phyloP scores from a whole-genome alignment of 2,797 vertebrate species.

The Mionectes olivaceus region DNA sequence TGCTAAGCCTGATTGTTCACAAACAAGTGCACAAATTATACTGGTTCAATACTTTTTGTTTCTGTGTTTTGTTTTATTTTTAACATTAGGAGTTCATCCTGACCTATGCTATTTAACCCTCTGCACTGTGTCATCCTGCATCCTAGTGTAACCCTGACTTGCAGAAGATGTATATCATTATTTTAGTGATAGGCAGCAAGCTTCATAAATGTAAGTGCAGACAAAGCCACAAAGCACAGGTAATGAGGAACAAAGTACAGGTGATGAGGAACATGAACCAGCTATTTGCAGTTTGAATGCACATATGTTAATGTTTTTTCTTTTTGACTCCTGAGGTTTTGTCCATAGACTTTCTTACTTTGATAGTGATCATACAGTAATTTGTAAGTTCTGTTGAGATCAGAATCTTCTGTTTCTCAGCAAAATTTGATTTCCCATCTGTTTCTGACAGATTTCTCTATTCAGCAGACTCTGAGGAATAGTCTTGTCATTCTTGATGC shows the following conservation, averaged over 20 bases:
- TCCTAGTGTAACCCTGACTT: not conserved
- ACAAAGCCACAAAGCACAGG: not conserved
- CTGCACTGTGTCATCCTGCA: not conserved
- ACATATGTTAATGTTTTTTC: not conserved
- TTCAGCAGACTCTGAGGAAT: conserved; percentile 1
- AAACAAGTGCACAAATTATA: not conserved
- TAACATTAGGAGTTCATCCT: not conserved
- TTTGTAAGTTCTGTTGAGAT: not conserved
- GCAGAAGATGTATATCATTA: not conserved
- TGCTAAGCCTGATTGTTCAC: not conserved
- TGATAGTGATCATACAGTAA: not conserved
- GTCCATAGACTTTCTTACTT: not conserved
- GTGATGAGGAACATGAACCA: not conserved
- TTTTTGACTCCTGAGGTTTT: not conserved
- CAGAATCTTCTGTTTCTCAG: not conserved
- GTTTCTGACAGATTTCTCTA: conserved; percentile 17
- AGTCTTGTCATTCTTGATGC: conserved; percentile 1
- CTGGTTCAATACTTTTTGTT: not conserved
- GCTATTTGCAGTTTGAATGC: not conserved
- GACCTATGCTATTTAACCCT: not conserved
- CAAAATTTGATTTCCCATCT: conserved; percentile 34
- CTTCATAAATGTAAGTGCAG: not conserved
- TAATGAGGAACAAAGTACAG: not conserved
- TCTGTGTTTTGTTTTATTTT: not conserved
- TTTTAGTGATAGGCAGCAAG: not conserved